phyloP scores from a whole-genome alignment of 2,113 vertebrate species.

The Edolisoma coerulescens region DNA sequence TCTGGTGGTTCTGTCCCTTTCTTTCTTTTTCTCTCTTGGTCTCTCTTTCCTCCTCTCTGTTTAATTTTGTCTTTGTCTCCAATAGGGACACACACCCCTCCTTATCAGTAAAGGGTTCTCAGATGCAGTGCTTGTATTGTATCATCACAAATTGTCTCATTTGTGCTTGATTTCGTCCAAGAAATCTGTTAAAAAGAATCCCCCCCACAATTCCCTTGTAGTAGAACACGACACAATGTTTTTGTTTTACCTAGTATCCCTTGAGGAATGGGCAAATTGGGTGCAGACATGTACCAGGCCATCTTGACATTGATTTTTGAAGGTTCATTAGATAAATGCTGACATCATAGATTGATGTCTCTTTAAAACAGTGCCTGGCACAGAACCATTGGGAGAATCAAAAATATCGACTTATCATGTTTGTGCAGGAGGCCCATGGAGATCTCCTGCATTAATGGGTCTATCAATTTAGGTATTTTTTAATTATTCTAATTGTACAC shows the following conservation, averaged over 20 bases:
- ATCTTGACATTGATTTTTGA: conserved; percentile 89
- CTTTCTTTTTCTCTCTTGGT: not conserved
- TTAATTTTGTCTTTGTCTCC: not conserved
- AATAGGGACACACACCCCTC: not conserved
- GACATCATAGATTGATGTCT: conserved; percentile 99
- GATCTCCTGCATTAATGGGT: conserved; percentile 79
- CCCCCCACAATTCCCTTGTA: not conserved
- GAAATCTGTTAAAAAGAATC: not conserved
- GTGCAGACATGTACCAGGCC: conserved; percentile 74
- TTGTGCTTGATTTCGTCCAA: not conserved
- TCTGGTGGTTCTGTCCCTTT: not conserved
- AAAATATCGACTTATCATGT: conserved; percentile 87
- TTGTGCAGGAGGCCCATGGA: conserved; percentile 74
- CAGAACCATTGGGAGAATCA: conserved; percentile 88
- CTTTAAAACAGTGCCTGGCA: conserved; percentile 93
- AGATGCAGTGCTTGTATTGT: not conserved
- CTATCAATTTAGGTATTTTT: conserved; percentile 83
- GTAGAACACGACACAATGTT: not conserved
- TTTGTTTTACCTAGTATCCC: conserved; percentile 31
- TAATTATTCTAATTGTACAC: conserved; percentile 89
- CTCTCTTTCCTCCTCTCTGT: not conserved
- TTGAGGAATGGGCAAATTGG: conserved; percentile 61
- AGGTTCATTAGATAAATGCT: conserved; percentile 98
- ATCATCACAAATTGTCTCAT: no score
- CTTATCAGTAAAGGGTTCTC: not conserved